Conservation (phyloP, 2,888 invertebrate genomes). For the Digitonthophagus gazella region DNA sequence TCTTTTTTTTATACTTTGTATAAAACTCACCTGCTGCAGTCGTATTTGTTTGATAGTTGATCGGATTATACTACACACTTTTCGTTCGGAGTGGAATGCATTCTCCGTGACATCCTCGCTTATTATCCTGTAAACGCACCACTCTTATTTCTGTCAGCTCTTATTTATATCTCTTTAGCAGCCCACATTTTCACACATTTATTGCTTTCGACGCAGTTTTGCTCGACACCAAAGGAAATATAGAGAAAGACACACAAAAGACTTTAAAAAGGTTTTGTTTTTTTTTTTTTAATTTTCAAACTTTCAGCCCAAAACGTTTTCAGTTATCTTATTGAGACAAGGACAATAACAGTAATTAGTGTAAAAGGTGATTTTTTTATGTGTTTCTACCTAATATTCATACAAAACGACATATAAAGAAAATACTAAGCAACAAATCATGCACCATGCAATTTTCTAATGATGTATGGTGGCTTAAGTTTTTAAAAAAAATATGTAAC, state of each 20-base stretch:
- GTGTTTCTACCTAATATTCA: too few relatives aligned
- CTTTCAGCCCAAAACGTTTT: background rate
- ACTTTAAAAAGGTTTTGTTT: too few relatives aligned
- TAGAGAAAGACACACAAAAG: slow-evolving; percentile 9
- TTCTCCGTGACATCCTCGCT: slow-evolving; percentile 57
- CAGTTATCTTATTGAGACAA: too few relatives aligned
- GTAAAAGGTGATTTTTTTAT: too few relatives aligned
- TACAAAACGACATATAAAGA: too few relatives aligned
- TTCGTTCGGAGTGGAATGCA: slow-evolving; percentile 61
- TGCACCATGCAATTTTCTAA: too few relatives aligned
- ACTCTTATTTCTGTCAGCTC: slow-evolving; percentile 28
- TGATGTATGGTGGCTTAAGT: too few relatives aligned
- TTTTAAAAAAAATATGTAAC: too few relatives aligned
- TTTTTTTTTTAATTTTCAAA: too few relatives aligned
- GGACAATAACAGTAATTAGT: too few relatives aligned
- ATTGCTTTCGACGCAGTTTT: background rate
- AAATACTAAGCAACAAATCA: too few relatives aligned
- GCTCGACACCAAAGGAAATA: slow-evolving; percentile 5
- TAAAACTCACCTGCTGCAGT: slow-evolving; percentile 38
- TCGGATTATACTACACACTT: slow-evolving; percentile 52
- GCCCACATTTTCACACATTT: background rate
- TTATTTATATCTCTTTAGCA: slow-evolving; percentile 1
- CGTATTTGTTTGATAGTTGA: slow-evolving; percentile 32
- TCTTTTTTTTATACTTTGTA: slow-evolving; percentile 21
- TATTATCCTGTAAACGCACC: slow-evolving; percentile 49